A percentile compares a stretch with the other conserved stretches of the same genome.
phyloP scores from a whole-genome alignment of 2,888 invertebrate genomes.

The Lordiphosa andalusiaca region DNA sequence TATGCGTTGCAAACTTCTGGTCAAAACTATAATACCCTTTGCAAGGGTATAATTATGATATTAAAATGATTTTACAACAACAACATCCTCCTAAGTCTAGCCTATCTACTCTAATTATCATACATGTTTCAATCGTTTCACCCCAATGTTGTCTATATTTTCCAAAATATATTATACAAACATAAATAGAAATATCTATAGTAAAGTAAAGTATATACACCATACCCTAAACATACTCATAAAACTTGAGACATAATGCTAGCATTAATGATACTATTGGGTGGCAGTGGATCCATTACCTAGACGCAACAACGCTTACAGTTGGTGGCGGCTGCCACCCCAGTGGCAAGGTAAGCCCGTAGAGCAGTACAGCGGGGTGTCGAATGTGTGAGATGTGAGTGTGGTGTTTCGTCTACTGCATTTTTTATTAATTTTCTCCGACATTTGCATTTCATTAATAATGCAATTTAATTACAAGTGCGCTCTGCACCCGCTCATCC shows the following conservation, averaged over 20 bases:
- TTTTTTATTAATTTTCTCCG: constrained; percentile 54
- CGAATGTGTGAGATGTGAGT: background rate
- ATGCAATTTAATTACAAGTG: constrained; percentile 68
- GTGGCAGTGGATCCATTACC: background rate
- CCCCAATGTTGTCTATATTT: too few relatives aligned
- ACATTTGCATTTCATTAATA: constrained; percentile 72
- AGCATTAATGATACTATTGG: constrained; percentile 6
- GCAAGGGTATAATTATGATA: too few relatives aligned
- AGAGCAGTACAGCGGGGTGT: background rate
- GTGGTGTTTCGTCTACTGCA: constrained; percentile 14
- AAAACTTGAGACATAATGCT: background rate
- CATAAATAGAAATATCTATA: background rate
- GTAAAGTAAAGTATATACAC: background rate
- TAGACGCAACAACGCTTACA: constrained; percentile 1
- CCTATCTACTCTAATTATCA: constrained; percentile 1
- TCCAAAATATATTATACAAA: too few relatives aligned
- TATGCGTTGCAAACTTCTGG: too few relatives aligned
- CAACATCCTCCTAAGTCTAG: too few relatives aligned
- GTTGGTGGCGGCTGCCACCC: background rate
- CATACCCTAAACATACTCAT: background rate
- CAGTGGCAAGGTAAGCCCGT: constrained; percentile 18
- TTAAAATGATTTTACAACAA: too few relatives aligned
- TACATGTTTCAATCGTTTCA: too few relatives aligned
- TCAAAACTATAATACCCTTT: too few relatives aligned
- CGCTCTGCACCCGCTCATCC: constrained; percentile 11